Evolutionary conservation across 2,888 invertebrate genomes (phyloP), one percentile per base, ranked within the genome.

Genomic region (Tenthredo livida): DNA sequence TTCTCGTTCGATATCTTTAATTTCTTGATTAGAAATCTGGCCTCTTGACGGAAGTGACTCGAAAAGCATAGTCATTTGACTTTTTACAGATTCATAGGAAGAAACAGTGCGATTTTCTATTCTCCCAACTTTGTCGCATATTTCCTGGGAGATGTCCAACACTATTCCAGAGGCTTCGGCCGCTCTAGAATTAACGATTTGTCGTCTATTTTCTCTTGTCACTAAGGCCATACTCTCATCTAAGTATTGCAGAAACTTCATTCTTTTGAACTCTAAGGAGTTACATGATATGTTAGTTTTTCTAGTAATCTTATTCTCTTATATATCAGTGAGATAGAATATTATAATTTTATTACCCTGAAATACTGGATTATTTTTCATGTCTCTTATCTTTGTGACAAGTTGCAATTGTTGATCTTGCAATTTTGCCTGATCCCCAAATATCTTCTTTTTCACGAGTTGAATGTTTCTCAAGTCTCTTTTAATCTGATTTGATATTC

Each of bases 401-500:
- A 70, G 67, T 37, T 70, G 33, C 67, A 37, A 15, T 70, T 37
- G 67, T 70, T 70, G 29, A 37, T 70, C 67, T 70, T 33, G 29
- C 15, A 70, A 33, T 17, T 70, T 37, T 4, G 6, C 33, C 33
- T 33, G 33, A 37, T 88, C 82, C n/a, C 91, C 91, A 87, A 88
- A 91, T 9, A 89, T 84, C 50, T 89, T 89, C 10, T 54, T 85
- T 86, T 92, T 92, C 0, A 94, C 93, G 12, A 87, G 82, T 85
- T 91, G 90, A 37, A 94, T 91, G 84, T 94, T 92, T 25, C 84
- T 73, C 10, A 92, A 87, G 2, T 80, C 58, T 12, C 10, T 65
- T 90, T 94, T 93, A 84, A 96, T 93, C 1, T 93, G 87, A 86
- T 95, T 94, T 85, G 95, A 95, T 91, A 95, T 96, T 21, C 96